Conservation (phyloP, 2,888 invertebrate species). For the Ormyrus labotus region DNA sequence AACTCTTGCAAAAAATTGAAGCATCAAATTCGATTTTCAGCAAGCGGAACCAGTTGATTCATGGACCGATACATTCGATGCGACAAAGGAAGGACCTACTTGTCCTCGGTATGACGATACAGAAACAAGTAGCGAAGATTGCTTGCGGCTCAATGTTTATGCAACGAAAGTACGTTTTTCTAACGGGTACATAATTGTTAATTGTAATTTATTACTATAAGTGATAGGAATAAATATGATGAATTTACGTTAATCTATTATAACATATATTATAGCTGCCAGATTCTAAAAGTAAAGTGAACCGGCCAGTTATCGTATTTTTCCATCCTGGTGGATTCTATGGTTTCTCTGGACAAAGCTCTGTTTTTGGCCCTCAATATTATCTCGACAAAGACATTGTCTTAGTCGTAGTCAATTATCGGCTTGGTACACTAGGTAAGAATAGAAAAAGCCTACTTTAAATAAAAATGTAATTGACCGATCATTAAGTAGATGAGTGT, state of each 20-base stretch:
- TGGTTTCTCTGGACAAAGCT: conserved; percentile 79
- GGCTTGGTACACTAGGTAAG: conserved; percentile 70
- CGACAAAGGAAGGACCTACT: conserved; percentile 79
- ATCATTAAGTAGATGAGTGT: too few species aligned
- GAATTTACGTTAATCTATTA: too few species aligned
- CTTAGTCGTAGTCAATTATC: conserved; percentile 70
- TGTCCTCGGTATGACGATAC: conserved; percentile 75
- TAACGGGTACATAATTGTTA: too few species aligned
- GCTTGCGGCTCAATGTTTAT: conserved; percentile 81
- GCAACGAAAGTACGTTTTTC: conserved; percentile 74
- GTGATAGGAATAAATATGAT: too few species aligned
- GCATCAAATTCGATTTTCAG: conserved; percentile 64
- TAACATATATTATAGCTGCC: conserved; percentile 62
- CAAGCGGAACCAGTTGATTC: conserved; percentile 77
- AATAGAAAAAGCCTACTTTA: too few species aligned
- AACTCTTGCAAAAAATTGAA: background rate
- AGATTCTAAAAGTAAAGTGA: background rate
- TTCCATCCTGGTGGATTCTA: conserved; percentile 84
- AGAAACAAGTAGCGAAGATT: conserved; percentile 77
- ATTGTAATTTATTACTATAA: too few species aligned
- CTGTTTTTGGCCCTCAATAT: conserved; percentile 68
- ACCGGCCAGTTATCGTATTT: conserved; percentile 81
- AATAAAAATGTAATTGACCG: too few species aligned
- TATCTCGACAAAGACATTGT: conserved; percentile 69
- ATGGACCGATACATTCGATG: conserved; percentile 78